Conservation (phyloP, 2,888 invertebrate species). For the Agonopterix alstromeriana region DNA sequence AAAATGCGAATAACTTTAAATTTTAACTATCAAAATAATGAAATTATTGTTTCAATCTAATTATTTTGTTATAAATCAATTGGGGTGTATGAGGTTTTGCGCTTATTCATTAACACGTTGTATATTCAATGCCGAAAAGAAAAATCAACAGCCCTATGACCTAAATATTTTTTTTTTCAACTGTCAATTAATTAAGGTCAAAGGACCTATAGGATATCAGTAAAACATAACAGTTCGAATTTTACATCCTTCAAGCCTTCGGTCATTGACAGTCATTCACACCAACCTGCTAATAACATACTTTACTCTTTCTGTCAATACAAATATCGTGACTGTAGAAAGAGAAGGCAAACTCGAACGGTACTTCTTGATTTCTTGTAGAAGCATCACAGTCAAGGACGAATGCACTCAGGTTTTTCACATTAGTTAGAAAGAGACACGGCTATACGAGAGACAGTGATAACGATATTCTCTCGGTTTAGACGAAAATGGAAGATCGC, state of each 20-base stretch:
- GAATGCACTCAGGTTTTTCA: slow-evolving; percentile 48
- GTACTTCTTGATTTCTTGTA: slow-evolving; percentile 53
- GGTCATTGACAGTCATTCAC: slow-evolving; percentile 68
- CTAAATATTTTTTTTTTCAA: too few species aligned
- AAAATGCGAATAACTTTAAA: too few species aligned
- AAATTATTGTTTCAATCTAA: too few species aligned
- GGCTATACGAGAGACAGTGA: slow-evolving; percentile 30
- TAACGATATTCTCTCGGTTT: slow-evolving; percentile 24
- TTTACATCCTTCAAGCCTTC: slow-evolving; percentile 55
- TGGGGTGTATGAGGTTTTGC: too few species aligned
- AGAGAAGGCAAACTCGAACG: slow-evolving; percentile 46
- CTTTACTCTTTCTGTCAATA: slow-evolving; percentile 30
- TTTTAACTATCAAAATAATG: too few species aligned
- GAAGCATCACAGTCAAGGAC: slow-evolving; percentile 62
- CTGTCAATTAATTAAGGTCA: slow-evolving; percentile 23
- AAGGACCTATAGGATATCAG: slow-evolving; percentile 46
- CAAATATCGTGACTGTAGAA: slow-evolving; percentile 16
- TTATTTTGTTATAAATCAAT: too few species aligned
- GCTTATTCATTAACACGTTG: too few species aligned
- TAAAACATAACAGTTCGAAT: slow-evolving; percentile 41
- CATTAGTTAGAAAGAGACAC: slow-evolving; percentile 28
- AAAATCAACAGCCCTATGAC: too few species aligned
- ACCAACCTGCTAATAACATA: slow-evolving; percentile 43
- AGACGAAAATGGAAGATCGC: slow-evolving; percentile 44
- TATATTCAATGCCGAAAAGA: too few species aligned